These are phyloP conservation scores for Epizoanthus ramosus DNA, from an alignment of 92 coral and sea anemone species.

Conservation along the genomic window DNA sequence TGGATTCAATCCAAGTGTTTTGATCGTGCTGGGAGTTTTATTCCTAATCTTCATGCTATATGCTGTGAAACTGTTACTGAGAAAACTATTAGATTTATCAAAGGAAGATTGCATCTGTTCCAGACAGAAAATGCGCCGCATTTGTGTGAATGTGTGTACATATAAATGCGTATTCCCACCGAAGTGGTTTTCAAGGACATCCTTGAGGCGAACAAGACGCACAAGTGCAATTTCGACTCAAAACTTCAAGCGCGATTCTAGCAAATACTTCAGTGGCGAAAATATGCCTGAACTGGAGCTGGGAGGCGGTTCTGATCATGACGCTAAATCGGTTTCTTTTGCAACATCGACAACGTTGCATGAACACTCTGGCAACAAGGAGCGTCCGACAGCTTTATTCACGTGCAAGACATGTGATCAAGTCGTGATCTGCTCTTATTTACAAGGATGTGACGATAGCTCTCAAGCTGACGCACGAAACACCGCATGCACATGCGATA, in stretches of 20 bases:
- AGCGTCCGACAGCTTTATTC: background rate
- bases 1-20: background rate
- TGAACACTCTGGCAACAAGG: background rate
- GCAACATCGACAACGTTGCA: background rate
- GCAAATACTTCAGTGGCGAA: background rate
- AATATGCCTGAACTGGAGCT: background rate
- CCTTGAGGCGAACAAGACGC: conserved; percentile 23
- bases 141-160: background rate
- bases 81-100: background rate
- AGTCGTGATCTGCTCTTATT: background rate
- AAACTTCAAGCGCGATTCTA: background rate
- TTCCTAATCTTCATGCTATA: background rate
- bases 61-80: background rate
- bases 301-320: background rate
- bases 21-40: conserved; percentile 3
- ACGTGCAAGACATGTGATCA: conserved; percentile 21
- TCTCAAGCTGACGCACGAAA: background rate
- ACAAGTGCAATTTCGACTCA: background rate
- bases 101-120: background rate
- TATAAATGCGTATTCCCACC: background rate
- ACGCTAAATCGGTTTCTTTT: conserved; percentile 2
- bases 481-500: background rate
- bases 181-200: conserved; percentile 2
- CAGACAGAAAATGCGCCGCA: background rate
- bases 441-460: background rate